A percentile compares a stretch with the other conserved stretches of the same genome.
Conservation (phyloP, 2,888 invertebrate genomes). For the Eristalis pertinax region DNA sequence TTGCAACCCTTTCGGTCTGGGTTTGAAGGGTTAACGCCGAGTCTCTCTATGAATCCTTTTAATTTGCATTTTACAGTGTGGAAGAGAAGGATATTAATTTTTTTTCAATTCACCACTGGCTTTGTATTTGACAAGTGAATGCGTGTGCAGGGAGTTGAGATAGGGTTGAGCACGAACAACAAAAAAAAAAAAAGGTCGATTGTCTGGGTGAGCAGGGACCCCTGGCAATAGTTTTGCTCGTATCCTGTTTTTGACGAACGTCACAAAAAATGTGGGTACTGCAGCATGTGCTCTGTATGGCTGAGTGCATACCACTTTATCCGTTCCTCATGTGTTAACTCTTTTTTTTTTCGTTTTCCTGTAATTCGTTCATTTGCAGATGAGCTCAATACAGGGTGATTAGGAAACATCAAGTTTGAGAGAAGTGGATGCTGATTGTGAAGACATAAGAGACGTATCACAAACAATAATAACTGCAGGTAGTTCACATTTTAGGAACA, state of each 20-base stretch:
- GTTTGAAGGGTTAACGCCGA: constrained; percentile 70
- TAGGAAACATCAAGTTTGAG: too few relatives aligned
- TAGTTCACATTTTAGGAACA: too few relatives aligned
- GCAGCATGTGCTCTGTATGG: constrained; percentile 78
- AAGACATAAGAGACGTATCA: too few relatives aligned
- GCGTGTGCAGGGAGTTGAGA: constrained; percentile 64
- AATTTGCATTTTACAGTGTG: constrained; percentile 78
- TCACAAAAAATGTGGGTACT: constrained; percentile 79
- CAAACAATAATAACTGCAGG: too few relatives aligned
- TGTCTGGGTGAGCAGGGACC: constrained; percentile 67
- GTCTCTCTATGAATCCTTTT: constrained; percentile 74
- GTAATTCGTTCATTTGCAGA: constrained; percentile 53
- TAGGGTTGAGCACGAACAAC: constrained; percentile 47
- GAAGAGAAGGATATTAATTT: constrained; percentile 70
- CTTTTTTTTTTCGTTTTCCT: constrained; percentile 27
- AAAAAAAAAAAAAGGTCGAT: constrained; percentile 74
- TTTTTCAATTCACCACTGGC: constrained; percentile 61
- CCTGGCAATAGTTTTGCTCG: constrained; percentile 73
- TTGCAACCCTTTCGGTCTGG: constrained; percentile 78
- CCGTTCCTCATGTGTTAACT: constrained; percentile 27
- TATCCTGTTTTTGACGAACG: constrained; percentile 63
- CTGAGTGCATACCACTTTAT: constrained; percentile 32
- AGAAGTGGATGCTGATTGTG: too few relatives aligned
- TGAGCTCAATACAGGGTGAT: constrained; percentile 51
- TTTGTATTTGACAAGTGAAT: constrained; percentile 81